Base-by-base conservation (phyloP, 2,113 vertebrate species). In the Notarius quadriscutis region DNA sequence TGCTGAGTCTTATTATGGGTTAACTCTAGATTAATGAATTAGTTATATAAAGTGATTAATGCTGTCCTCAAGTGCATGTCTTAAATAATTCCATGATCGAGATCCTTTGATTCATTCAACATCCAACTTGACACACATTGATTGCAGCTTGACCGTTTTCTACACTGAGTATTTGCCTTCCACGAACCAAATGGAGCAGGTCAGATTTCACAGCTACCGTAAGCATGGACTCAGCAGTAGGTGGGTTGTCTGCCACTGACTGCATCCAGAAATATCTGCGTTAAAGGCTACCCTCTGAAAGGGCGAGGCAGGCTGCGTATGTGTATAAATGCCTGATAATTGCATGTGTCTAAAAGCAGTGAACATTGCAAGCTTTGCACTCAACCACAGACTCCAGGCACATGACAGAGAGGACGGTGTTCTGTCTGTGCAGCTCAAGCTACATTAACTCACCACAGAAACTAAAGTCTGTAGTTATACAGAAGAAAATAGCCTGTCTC, bases 301-400 rank as follows among this genome's bases (percentile, higher is more conserved):
- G 88, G 90, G 88, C 50, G 90, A 89, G 88, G 90, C 90, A 79
- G 74, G 75, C 86, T 57, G 78, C 15, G 72, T 83, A 82, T 87
- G 84, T 85, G 75, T 89, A 88, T 84, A 90, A 86, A 88, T 67
- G 83, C 86, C 82, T 91, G 90, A 91, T 91, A 89, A 91, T 91
- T 91, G 89, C 58, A 91, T 87, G 87, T 91, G 88, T 91, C 90
- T 89, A 91, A 91, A 91, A 83, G 86, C 78, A 84, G 90, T 80
- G 81, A 89, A 85, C 74, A 74, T 84, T 62, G 78, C 55, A 30
- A 84, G 88, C 86, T 87, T 69, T 53, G 71, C 86, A 60, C 87
- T 78, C 84, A 89, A 86, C 90, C 90, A 88, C 90, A 88, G 72
- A 89, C 53, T 88, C 69, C 62, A 88, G 84, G 84, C 83, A 84